Conservation (phyloP, 2,113 vertebrate species). For the Lethenteron camtschaticum region DNA sequence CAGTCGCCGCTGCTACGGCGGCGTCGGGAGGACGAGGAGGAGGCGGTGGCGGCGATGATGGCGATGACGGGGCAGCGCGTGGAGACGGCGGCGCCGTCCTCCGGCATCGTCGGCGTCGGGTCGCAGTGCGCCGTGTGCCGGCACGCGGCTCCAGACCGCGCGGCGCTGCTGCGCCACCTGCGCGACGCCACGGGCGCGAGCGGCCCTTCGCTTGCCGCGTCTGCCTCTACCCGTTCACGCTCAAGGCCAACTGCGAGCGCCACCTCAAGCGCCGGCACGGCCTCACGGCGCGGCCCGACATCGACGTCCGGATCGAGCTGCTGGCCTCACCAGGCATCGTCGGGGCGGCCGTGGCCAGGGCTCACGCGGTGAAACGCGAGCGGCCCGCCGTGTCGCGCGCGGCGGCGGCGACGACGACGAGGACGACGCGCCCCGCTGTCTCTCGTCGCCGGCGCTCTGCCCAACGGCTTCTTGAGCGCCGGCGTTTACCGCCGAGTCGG, state of each 20-base stretch:
- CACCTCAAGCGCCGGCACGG: conserved; percentile 88
- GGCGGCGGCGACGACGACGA: conserved; percentile 20
- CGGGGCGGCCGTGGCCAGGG: conserved; percentile 31
- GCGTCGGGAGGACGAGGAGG: no score
- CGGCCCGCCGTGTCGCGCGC: conserved; percentile 51
- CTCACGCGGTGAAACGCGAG: conserved; percentile 59
- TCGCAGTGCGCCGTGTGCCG: conserved; percentile 79
- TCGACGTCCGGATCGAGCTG: conserved; percentile 88
- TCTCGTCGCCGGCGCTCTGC: conserved; percentile 14
- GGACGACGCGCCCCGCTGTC: conserved; percentile 10
- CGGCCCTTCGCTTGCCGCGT: conserved; percentile 87
- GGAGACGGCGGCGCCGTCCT: no score
- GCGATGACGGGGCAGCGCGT: no score
- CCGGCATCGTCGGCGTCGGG: no score
- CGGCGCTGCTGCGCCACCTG: conserved; percentile 74
- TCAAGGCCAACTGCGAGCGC: conserved; percentile 93
- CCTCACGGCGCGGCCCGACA: conserved; percentile 76
- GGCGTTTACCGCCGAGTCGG: conserved; percentile 17
- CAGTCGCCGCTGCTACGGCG: no score
- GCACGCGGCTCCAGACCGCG: conserved; percentile 81
- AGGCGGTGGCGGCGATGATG: no score
- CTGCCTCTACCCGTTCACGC: conserved; percentile 90
- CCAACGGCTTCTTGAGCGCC: conserved; percentile 21
- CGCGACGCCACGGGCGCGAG: conserved; percentile 73
- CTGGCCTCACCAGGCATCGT: conserved; percentile 40